phyloP scores from a whole-genome alignment of 2,113 vertebrate genomes.

The Ochotona curzoniae region DNA sequence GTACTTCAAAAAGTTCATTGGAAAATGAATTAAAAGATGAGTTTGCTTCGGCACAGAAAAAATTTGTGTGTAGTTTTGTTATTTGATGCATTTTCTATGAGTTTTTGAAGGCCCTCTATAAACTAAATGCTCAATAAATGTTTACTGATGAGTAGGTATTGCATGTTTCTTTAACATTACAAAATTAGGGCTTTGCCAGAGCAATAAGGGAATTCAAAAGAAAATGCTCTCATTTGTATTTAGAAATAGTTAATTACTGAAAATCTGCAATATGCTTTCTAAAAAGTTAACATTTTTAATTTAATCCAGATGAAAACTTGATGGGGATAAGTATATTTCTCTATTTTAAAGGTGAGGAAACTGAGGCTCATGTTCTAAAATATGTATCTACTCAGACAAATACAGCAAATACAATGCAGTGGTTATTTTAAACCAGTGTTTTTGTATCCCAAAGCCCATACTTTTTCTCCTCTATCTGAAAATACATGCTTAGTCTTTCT shows the following conservation, averaged over 20 bases:
- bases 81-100: too few species aligned
- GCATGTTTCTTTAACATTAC: neutral
- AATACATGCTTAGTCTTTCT: slow-evolving; percentile 36
- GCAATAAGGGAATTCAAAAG: slow-evolving; percentile 39
- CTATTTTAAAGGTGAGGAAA: slow-evolving; percentile 75
- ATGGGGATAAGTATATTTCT: neutral
- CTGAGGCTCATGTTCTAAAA: slow-evolving; percentile 62
- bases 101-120: too few species aligned
- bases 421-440: slow-evolving; percentile 38
- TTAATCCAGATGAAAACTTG: slow-evolving; percentile 56
- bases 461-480: slow-evolving; percentile 34
- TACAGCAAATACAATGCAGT: slow-evolving; percentile 30
- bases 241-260: slow-evolving; percentile 45
- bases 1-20: too few species aligned
- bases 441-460: neutral
- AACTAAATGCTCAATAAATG: slow-evolving; percentile 8
- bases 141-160: slow-evolving; percentile 25
- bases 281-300: slow-evolving; percentile 30
- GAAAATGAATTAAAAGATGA: too few species aligned
- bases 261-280: slow-evolving; percentile 7
- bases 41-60: too few species aligned
- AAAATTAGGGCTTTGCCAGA: slow-evolving; percentile 50
- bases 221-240: slow-evolving; percentile 54
- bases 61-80: too few species aligned
- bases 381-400: neutral